Percentiles rank a stretch among this genome's conserved stretches.
These are phyloP conservation scores for Drosophila paulistorum DNA, from an alignment of 1,140 invertebrate species.

Conservation along the genomic window DNA sequence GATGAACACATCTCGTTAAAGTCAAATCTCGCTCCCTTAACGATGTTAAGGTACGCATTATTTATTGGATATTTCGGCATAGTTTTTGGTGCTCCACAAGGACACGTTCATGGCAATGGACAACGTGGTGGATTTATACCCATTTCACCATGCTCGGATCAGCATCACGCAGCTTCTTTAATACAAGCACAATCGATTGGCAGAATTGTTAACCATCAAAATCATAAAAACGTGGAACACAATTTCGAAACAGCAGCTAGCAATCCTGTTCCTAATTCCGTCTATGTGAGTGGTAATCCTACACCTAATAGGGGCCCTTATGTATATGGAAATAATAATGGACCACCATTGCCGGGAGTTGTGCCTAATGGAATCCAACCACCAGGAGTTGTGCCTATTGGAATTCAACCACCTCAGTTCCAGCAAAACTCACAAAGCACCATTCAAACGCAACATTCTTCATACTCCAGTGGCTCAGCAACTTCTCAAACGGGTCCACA, in stretches of 20 bases:
- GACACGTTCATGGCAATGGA: neutral
- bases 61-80: constrained; percentile 12
- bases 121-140: neutral
- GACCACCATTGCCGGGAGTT: no score
- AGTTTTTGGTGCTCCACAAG: constrained; percentile 13
- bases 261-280: neutral
- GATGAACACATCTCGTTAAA: constrained; percentile 3
- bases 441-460: neutral
- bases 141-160: neutral
- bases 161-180: neutral
- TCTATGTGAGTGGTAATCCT: neutral
- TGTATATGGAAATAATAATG: neutral
- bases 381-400: neutral
- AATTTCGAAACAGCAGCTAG: constrained; percentile 23
- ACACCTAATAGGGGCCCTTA: neutral
- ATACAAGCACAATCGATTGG: constrained; percentile 42
- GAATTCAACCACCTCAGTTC: neutral
- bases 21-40: constrained; percentile 11
- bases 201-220: constrained; percentile 48
- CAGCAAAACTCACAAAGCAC: neutral
- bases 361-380: neutral
- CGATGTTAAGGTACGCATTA: constrained; percentile 10
- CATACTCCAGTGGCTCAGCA: neutral
- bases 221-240: constrained; percentile 16
- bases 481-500: neutral